phyloP scores from a whole-genome alignment of 2,113 vertebrate species.

The Cervus canadensis region DNA sequence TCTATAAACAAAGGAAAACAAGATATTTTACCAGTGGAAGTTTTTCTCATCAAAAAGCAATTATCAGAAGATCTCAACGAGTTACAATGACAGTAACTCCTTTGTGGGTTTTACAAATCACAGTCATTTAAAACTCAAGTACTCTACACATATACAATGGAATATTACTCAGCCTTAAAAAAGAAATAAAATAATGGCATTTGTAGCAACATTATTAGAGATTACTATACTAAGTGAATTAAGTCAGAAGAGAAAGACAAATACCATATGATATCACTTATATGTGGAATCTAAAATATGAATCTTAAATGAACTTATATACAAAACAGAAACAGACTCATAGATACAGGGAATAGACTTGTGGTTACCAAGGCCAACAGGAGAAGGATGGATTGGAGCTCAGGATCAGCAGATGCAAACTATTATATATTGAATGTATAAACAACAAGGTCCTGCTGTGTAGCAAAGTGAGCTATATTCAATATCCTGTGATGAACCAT shows the following conservation, averaged over 20 bases:
- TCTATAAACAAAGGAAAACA: conserved; percentile 77
- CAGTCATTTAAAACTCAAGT: not conserved
- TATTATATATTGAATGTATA: not conserved
- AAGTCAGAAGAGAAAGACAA: not conserved
- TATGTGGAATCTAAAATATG: not conserved
- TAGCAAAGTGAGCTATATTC: not conserved
- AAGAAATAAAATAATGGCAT: not conserved
- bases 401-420: not conserved
- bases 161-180: not conserved
- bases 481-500: not conserved
- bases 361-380: not conserved
- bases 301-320: not conserved
- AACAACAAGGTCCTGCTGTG: not conserved
- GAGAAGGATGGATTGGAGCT: not conserved
- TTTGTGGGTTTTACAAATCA: conserved; percentile 1
- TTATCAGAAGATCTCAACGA: not conserved
- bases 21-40: not conserved
- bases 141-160: not conserved
- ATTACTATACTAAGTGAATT: not conserved
- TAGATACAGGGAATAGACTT: not conserved
- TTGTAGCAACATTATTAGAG: not conserved
- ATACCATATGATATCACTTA: not conserved
- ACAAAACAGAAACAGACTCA: not conserved
- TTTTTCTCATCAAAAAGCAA: not conserved
- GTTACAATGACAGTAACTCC: not conserved